Base-by-base conservation (phyloP, 2,888 invertebrate species). In the Notocelia uddmanniana region DNA sequence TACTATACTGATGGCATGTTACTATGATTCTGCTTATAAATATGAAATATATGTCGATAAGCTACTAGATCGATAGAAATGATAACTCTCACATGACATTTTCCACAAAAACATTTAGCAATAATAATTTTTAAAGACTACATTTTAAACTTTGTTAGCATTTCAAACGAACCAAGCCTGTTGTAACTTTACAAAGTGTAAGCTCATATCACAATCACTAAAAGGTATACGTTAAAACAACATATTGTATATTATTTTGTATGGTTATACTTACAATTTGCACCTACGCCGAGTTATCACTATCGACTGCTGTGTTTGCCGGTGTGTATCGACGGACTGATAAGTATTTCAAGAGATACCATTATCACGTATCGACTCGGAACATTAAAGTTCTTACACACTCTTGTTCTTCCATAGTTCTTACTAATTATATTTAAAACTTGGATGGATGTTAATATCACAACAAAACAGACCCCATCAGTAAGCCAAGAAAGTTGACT, bases 291-390 rank as follows among this genome's bases (percentile, higher is more conserved):
- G 26, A 19, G 5, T 48, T 48, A 50, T 59, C 52, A 18, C 26
- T 59, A 59, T 59, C 45, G 50, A 59, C 64, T 34, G 52, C 58
- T 54, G 41, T 21, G 48, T 60, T 57, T 66, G 31, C 13, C 69
- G 50, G 48, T 45, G 73, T 48, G 37, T 73, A 63, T 73, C 73
- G 73, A 72, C 67, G 45, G 21, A 72, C 71, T 72, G 71, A 72
- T 72, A 71, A 50, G 23, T 19, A 18, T 37, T 54, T 21, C 41
- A 48, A 10, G 34, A 55, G 67, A 48, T 72, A 67, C 34, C 41
- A 48, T 67, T 67, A 72, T 67, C 60, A 67, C 15, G 9, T 67
- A 21, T 52, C 37, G n/a, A 57, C 21, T 57, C 18, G 15, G 41
- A n/a, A n/a, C 41, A 41, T 41, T 41, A 15, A 6, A 41, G 5